Evolutionary conservation across 2,113 vertebrate species (phyloP).

Genomic region (Diglossa brunneiventris): DNA sequence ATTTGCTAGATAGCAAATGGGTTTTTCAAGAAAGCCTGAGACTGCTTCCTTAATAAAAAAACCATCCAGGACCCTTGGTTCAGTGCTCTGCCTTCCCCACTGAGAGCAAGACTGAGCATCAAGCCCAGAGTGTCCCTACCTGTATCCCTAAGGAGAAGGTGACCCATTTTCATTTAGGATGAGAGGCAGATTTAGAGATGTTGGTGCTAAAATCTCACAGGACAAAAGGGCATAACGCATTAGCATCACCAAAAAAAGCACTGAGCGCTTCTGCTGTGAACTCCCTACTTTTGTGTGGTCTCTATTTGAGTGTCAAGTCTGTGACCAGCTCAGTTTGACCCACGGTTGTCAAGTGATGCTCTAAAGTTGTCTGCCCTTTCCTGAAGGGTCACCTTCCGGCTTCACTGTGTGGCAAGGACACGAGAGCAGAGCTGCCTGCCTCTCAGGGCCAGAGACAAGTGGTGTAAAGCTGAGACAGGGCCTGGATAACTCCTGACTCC

Average conservation of each 20-base stretch:
- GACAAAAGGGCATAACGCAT: rapidly evolving
- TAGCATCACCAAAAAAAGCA: not conserved
- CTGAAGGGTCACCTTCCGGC: not conserved
- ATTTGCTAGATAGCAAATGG: not conserved
- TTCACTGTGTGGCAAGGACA: not conserved
- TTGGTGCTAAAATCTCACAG: not conserved
- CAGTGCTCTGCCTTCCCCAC: not conserved
- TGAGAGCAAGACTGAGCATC: not conserved
- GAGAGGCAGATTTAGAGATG: not conserved
- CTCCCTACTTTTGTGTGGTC: not conserved
- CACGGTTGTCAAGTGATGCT: rapidly evolving
- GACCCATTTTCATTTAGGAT: not conserved
- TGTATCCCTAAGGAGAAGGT: not conserved
- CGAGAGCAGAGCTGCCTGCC: not conserved
- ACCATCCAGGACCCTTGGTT: not conserved
- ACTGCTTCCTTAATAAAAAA: not conserved
- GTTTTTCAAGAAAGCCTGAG: not conserved
- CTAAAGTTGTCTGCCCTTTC: not conserved
- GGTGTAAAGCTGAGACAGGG: not conserved
- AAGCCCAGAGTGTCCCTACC: not conserved
- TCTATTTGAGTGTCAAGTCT: not conserved
- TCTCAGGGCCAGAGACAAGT: rapidly evolving
- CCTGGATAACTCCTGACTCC: not conserved
- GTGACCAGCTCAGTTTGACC: not conserved
- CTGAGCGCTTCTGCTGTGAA: not conserved